Conservation (phyloP, 2,797 vertebrate species). For the Propithecus perrieri region DNA sequence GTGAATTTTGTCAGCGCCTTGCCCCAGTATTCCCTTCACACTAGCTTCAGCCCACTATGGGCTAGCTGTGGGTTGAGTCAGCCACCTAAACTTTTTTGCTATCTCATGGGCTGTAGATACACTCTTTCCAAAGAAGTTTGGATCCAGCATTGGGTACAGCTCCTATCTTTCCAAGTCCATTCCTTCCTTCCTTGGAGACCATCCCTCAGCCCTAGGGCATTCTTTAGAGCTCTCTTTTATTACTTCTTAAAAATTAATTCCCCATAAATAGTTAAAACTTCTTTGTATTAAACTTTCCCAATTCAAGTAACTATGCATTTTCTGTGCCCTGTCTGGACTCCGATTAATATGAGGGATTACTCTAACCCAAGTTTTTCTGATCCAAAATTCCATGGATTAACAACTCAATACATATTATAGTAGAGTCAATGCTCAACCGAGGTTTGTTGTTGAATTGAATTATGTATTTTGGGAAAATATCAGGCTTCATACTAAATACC, state of each 20-base stretch:
- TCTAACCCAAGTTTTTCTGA: background rate
- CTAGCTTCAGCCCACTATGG: background rate
- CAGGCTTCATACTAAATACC: background rate
- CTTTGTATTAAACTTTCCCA: background rate
- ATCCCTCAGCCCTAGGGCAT: background rate
- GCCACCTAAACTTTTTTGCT: background rate
- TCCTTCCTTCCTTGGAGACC: background rate
- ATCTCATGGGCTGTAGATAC: background rate
- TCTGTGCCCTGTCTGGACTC: background rate
- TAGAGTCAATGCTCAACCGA: background rate
- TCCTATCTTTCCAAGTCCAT: background rate
- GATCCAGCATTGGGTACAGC: background rate
- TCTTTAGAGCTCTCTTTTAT: background rate
- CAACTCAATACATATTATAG: background rate
- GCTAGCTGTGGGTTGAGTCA: background rate
- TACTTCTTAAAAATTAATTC: background rate
- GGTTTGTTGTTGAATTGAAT: background rate
- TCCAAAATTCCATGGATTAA: background rate
- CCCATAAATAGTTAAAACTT: background rate
- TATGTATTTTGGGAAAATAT: background rate
- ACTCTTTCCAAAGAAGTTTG: background rate
- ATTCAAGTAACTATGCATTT: background rate
- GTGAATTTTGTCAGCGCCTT: background rate
- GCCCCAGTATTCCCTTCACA: background rate
- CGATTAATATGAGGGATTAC: background rate